Base-by-base conservation (phyloP, 1,140 invertebrate genomes). In the Drusus annulatus region DNA sequence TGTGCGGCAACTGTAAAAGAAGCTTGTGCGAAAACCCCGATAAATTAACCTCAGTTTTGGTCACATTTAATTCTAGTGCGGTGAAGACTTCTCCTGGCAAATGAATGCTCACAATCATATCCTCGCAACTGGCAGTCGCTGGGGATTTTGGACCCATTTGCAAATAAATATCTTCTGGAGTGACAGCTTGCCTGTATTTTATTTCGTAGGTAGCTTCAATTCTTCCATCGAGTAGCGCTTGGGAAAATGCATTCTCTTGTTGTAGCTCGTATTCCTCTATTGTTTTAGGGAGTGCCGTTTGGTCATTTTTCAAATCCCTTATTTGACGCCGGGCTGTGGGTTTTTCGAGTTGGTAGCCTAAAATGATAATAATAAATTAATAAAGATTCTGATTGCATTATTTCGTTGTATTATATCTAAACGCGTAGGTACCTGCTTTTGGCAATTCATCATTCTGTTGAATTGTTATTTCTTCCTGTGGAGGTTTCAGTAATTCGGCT, bases 81-180 rank as follows among this genome's bases (percentile, higher is more conserved):
- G 91, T 89, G 84, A 93, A 92, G 76, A 90, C 90, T 86, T 96
- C 95, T 16, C 91, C 93, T 0, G 95, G 93, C 85, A 98, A 87
- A 81, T 92, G 89, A 7, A 98, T 91, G 73, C 91, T 91, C 0
- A 98, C 87, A 3, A 96, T 90, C 86, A 98, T 92, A 86, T 95
- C 94, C 86, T 98, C 96, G 86, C 96, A 98, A 85, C 96, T 97
- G 0, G 95, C 91, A 0, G 95, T 94, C 0, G 92, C 88, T 31
- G 94, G 92, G 8, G 94, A 97, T 87, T 97, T 97, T 77, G 93
- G 93, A 0, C 95, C 94, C 92, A 98, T 95, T 94, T 96, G 85
- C 50, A 88, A 89, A 88, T 93, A 98, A 50, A 97, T 92, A 86
- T 98, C 96, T 87, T 97, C 95, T 0, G 96, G 92, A 10, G 92